phyloP scores from a whole-genome alignment of 2,113 vertebrate genomes.

The Arothron firmamentum region DNA sequence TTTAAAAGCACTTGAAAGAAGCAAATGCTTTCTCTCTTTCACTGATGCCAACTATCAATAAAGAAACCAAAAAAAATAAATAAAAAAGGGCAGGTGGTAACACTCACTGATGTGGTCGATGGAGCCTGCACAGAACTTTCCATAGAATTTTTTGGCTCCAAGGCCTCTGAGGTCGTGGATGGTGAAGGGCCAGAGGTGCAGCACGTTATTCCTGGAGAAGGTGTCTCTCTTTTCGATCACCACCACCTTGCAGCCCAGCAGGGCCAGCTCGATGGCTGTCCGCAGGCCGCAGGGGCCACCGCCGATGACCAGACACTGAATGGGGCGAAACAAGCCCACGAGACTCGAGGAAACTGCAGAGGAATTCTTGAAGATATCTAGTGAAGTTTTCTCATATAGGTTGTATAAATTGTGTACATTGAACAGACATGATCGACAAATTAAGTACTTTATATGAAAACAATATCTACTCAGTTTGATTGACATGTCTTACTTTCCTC shows the following conservation, averaged over 20 bases:
- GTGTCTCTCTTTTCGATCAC: constrained; percentile 94
- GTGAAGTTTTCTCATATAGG: no score
- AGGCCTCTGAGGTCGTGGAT: constrained; percentile 92
- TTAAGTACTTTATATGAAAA: no score
- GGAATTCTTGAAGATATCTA: no score
- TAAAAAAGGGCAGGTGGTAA: not conserved
- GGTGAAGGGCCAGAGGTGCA: constrained; percentile 97
- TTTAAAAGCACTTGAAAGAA: no score
- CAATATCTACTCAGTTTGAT: no score
- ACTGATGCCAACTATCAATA: not conserved
- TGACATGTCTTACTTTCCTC: no score
- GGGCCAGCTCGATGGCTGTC: constrained; percentile 90
- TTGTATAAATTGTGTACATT: no score
- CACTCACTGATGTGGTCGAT: constrained; percentile 98
- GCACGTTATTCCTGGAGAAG: constrained; percentile 95
- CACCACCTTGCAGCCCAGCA: constrained; percentile 91
- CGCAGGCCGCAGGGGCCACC: constrained; percentile 91
- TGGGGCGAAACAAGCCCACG: not conserved
- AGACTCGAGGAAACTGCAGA: not conserved
- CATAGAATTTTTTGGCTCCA: constrained; percentile 97
- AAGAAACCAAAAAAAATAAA: not conserved
- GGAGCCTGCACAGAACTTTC: constrained; percentile 94
- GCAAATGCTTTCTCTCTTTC: no score
- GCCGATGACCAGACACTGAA: constrained; percentile 92
- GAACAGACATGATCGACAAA: no score